A percentile compares a stretch with the other conserved stretches of the same genome.
Evolutionary conservation across 2,113 vertebrate genomes (phyloP).

Genomic region (Lophochroa leadbeateri): DNA sequence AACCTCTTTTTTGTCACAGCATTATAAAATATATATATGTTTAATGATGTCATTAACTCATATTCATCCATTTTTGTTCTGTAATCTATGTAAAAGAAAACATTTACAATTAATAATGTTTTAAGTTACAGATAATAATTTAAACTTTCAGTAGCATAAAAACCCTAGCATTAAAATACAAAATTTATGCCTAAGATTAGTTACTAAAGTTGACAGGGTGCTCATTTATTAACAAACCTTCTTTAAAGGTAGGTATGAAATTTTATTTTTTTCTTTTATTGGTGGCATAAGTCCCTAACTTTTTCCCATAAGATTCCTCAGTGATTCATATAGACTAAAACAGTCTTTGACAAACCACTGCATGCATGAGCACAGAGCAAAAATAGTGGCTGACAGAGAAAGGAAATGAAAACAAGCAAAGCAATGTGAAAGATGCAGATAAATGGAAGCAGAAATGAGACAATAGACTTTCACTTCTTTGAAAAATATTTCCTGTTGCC

Average conservation of each 20-base stretch:
- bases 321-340: background rate
- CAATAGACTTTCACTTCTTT: background rate
- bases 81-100: constrained; percentile 44
- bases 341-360: background rate
- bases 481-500: constrained; percentile 4
- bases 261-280: background rate
- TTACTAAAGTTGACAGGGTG: background rate
- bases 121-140: background rate
- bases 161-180: background rate
- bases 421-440: background rate
- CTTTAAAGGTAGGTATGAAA: background rate
- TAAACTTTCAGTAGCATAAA: background rate
- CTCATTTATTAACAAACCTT: background rate
- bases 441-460: background rate
- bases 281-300: background rate
- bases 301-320: background rate
- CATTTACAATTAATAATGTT: background rate
- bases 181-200: background rate
- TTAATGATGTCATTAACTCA: constrained; percentile 76
- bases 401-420: constrained; percentile 20
- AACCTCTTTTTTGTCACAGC: background rate
- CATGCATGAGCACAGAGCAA: background rate
- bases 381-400: constrained; percentile 3
- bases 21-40: background rate
- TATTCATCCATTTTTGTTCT: constrained; percentile 79